phyloP scores from a whole-genome alignment of 2,113 vertebrate genomes.

The Tor tambroides region DNA sequence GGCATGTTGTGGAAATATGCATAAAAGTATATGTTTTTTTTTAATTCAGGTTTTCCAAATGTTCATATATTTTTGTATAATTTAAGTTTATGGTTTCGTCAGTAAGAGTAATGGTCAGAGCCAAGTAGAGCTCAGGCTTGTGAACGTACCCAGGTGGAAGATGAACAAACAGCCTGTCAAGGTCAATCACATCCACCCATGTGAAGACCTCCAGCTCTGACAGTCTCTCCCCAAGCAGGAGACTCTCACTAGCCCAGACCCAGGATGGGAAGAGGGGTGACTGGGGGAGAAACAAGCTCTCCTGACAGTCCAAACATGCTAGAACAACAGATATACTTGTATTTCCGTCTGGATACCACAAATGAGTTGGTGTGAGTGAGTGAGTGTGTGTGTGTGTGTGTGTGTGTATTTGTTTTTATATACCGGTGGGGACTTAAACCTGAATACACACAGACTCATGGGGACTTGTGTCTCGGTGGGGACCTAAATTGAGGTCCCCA shows the following conservation, averaged over 20 bases:
- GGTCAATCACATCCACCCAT: conserved; percentile 73
- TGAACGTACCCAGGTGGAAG: conserved; percentile 74
- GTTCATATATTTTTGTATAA: neutral
- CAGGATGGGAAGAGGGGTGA: neutral
- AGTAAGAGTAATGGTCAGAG: conserved; percentile 1
- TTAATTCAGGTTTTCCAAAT: neutral
- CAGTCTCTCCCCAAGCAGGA: conserved; percentile 59
- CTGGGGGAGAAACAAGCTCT: conserved; percentile 26
- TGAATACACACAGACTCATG: too few relatives aligned
- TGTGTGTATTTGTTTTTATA: too few relatives aligned
- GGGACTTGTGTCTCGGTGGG: too few relatives aligned
- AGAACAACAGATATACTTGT: conserved; percentile 14
- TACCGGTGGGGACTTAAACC: too few relatives aligned
- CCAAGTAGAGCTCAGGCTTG: neutral
- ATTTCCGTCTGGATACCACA: neutral
- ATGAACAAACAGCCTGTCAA: conserved; percentile 79
- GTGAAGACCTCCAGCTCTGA: conserved; percentile 71
- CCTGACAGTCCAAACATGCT: conserved; percentile 26
- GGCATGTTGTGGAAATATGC: neutral
- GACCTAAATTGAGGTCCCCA: too few relatives aligned
- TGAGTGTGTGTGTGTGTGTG: neutral
- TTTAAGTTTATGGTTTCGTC: neutral
- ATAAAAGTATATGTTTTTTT: neutral
- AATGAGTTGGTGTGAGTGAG: neutral
- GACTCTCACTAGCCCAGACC: conserved; percentile 4